phyloP scores from a whole-genome alignment of 1,140 invertebrate genomes.

The Maniola jurtina region DNA sequence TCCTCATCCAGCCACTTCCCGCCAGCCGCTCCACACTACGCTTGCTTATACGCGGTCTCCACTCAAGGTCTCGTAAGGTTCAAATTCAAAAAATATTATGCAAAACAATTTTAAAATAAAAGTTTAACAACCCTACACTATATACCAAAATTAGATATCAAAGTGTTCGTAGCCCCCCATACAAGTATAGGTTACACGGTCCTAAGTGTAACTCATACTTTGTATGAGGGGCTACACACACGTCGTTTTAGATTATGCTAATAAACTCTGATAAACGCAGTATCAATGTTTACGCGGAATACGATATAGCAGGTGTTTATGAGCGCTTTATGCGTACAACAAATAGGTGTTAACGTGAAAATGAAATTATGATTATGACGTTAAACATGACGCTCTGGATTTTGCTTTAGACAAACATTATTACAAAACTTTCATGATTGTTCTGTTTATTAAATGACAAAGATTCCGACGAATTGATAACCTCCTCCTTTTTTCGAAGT shows the following conservation, averaged over 20 bases:
- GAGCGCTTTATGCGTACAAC: not conserved
- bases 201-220: not conserved
- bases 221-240: slow-evolving; percentile 1
- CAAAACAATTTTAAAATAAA: not conserved
- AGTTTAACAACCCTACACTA: not conserved
- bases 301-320: not conserved
- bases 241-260: not conserved
- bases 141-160: not conserved
- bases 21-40: no score
- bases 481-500: no score
- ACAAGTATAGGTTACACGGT: not conserved
- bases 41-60: no score
- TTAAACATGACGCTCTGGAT: not conserved
- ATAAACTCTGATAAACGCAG: not conserved
- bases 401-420: not conserved
- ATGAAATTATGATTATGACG: not conserved
- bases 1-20: no score
- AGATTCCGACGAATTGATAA: no score
- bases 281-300: not conserved
- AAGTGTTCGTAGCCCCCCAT: not conserved
- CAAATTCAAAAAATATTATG: no score
- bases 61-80: no score
- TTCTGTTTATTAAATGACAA: no score
- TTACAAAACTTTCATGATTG: no score
- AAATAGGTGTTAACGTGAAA: not conserved